phyloP scores from a whole-genome alignment of 2,797 vertebrate species.

The Alfaro cultratus region DNA sequence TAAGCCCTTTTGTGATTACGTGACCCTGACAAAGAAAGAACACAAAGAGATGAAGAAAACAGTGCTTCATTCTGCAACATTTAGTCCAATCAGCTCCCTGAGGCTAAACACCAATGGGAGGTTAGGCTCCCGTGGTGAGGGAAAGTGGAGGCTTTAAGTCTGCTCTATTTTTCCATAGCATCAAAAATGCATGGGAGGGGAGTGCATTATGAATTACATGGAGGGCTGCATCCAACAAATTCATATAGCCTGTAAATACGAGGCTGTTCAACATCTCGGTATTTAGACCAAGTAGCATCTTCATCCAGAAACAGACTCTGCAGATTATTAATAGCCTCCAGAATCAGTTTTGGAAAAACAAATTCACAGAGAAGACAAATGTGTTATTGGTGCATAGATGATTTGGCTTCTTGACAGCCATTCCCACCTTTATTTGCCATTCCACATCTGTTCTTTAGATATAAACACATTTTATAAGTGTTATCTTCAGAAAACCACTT shows the following conservation, averaged over 20 bases:
- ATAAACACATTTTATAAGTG: not conserved
- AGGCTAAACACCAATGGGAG: constrained; percentile 62
- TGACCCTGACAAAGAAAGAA: constrained; percentile 47
- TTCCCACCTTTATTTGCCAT: constrained; percentile 3
- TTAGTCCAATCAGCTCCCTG: constrained; percentile 77
- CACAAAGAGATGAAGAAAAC: constrained; percentile 51
- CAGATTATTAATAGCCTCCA: constrained; percentile 12
- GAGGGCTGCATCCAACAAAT: constrained; percentile 33
- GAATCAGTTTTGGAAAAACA: not conserved
- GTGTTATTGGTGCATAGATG: not conserved
- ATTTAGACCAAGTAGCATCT: constrained; percentile 19
- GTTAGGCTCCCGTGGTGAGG: constrained; percentile 57
- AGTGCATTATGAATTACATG: constrained; percentile 67
- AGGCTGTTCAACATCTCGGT: constrained; percentile 15
- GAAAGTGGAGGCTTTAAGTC: constrained; percentile 65
- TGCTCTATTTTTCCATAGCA: constrained; percentile 71
- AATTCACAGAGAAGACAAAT: not conserved
- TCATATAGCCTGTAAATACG: constrained; percentile 32
- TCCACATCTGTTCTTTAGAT: not conserved
- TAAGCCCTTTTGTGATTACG: constrained; percentile 48
- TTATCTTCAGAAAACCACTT: not conserved
- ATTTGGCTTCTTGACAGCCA: constrained; percentile 3
- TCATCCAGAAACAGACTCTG: constrained; percentile 1
- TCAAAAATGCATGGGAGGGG: constrained; percentile 74
- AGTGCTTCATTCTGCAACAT: constrained; percentile 69